Evolutionary conservation across 2,888 invertebrate genomes (phyloP).

Genomic region (Steromphala cineraria): DNA sequence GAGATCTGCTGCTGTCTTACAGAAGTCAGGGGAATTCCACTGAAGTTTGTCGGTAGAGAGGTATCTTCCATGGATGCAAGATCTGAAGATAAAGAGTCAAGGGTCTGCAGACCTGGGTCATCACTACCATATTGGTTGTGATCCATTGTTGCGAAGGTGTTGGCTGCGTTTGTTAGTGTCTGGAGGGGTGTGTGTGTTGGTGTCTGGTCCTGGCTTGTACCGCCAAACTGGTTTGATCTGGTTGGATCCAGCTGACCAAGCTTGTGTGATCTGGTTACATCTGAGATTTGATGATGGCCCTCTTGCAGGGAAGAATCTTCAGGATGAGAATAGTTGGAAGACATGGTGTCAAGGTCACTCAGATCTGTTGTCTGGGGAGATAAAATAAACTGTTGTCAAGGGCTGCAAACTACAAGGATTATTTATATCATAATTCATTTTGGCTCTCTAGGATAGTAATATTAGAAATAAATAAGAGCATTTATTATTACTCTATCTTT

Average conservation of each 20-base stretch:
- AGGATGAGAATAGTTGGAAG: constrained; percentile 1
- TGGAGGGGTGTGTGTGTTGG: constrained; percentile 1
- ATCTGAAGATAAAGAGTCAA: constrained; percentile 64
- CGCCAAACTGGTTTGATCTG: background rate
- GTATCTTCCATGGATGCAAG: constrained; percentile 61
- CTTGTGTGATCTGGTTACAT: background rate
- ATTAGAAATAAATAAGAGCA: too few species aligned
- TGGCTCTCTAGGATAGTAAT: too few species aligned
- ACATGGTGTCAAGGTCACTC: constrained; percentile 5
- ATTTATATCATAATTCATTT: too few species aligned
- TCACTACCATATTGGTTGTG: constrained; percentile 7
- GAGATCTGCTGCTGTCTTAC: constrained; percentile 65
- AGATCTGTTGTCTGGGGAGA: background rate
- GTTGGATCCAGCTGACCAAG: too few species aligned
- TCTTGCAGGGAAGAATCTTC: background rate
- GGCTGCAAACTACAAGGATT: background rate
- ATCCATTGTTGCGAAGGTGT: constrained; percentile 34
- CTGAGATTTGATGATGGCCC: background rate
- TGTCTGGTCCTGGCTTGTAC: background rate
- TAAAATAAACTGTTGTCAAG: too few species aligned
- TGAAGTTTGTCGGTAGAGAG: constrained; percentile 62
- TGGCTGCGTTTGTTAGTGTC: constrained; percentile 27
- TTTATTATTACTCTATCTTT: too few species aligned
- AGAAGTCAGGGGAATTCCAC: constrained; percentile 64
- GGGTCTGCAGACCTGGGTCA: constrained; percentile 38